Evolutionary conservation across 2,113 vertebrate genomes (phyloP).

Genomic region (Brachirus orientalis): DNA sequence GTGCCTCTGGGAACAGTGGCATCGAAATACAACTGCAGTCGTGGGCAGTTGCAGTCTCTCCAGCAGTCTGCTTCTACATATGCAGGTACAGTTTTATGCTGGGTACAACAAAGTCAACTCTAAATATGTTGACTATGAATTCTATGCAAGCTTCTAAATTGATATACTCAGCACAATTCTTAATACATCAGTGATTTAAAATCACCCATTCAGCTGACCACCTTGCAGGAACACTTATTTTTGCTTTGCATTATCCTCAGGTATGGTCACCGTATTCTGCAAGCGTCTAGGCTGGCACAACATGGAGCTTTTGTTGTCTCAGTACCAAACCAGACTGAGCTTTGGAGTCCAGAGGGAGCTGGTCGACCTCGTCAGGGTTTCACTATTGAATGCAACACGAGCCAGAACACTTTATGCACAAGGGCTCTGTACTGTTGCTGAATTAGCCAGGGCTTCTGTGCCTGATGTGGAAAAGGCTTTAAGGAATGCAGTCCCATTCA

Average conservation of each 20-base stretch:
- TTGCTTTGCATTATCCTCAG: conserved; percentile 65
- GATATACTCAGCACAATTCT: background rate
- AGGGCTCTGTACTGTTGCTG: conserved; percentile 90
- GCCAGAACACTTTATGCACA: conserved; percentile 88
- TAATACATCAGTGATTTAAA: no score
- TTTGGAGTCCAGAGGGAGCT: conserved; percentile 96
- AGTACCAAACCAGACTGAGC: conserved; percentile 95
- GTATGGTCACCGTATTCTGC: conserved; percentile 96
- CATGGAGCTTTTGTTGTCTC: conserved; percentile 94
- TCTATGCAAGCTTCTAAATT: background rate
- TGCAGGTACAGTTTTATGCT: conserved; percentile 81
- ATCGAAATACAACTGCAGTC: conserved; percentile 92
- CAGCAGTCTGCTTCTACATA: conserved; percentile 97
- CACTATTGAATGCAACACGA: conserved; percentile 89
- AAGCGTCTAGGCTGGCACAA: conserved; percentile 96
- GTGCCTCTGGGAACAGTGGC: conserved; percentile 88
- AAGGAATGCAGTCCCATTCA: conserved; percentile 91
- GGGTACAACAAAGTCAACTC: background rate
- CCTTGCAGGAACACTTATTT: background rate
- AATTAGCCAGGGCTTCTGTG: conserved; percentile 86
- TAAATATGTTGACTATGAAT: background rate
- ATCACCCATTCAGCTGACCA: no score
- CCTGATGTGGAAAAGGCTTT: conserved; percentile 87
- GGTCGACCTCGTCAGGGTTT: conserved; percentile 93
- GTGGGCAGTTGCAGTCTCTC: conserved; percentile 97